Conservation (phyloP, 2,888 invertebrate species). For the Andrena praecox region DNA sequence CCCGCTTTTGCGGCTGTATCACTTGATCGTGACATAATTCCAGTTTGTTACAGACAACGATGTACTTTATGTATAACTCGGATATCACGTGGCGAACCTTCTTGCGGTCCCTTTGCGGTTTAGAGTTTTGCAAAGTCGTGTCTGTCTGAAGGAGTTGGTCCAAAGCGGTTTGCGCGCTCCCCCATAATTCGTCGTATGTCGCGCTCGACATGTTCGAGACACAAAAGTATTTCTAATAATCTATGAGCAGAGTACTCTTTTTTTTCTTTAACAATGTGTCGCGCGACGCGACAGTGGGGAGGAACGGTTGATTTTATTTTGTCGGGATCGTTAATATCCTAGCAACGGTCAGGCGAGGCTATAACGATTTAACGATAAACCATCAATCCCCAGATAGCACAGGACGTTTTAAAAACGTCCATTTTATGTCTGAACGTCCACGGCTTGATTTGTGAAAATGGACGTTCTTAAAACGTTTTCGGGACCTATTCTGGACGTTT, state of each 20-base stretch:
- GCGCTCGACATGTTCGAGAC: conserved; percentile 89
- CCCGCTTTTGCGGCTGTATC: conserved; percentile 96
- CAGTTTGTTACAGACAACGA: conserved; percentile 90
- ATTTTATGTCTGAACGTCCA: too few relatives aligned
- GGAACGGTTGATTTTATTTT: conserved; percentile 24
- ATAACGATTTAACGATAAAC: neutral
- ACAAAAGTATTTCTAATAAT: neutral
- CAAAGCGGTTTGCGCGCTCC: conserved; percentile 86
- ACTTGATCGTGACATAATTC: conserved; percentile 95
- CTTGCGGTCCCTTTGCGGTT: conserved; percentile 86
- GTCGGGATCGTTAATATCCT: conserved; percentile 42
- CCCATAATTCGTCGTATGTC: conserved; percentile 90
- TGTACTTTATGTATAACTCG: conserved; percentile 93
- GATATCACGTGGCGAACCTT: conserved; percentile 88
- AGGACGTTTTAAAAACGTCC: too few relatives aligned
- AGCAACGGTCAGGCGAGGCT: conserved; percentile 25
- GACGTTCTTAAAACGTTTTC: too few relatives aligned
- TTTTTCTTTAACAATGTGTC: neutral
- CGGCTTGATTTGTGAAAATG: too few relatives aligned
- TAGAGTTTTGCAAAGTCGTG: conserved; percentile 86
- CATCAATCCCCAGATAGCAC: too few relatives aligned
- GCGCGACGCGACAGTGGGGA: neutral
- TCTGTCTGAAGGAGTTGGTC: conserved; percentile 88
- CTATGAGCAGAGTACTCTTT: neutral
- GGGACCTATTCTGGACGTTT: too few relatives aligned